These are phyloP conservation scores for Archilochus colubris DNA, from an alignment of 2,113 vertebrate genomes.

Conservation along the genomic window DNA sequence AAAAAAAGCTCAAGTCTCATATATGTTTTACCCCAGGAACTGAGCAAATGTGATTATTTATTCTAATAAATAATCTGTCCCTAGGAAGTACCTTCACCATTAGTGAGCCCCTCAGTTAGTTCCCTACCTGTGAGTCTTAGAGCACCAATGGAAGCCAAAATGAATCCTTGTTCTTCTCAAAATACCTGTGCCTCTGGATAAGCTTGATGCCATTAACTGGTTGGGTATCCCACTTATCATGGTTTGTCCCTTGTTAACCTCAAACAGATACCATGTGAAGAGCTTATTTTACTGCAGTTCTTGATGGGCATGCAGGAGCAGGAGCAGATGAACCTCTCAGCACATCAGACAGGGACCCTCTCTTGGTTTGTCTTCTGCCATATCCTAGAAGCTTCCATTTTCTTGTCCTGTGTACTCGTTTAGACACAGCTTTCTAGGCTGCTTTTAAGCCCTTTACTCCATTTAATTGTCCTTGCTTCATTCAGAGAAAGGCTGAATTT, in stretches of 20 bases:
- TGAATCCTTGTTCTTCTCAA: neutral
- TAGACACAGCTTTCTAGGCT: neutral
- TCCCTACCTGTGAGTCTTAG: neutral
- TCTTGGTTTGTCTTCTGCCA: neutral
- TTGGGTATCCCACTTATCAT: neutral
- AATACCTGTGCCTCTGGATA: neutral
- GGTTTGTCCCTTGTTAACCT: neutral
- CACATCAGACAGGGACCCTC: neutral
- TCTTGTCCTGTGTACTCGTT: neutral
- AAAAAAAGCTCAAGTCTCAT: neutral
- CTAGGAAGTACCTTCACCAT: neutral
- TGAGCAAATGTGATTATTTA: neutral
- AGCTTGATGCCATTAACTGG: neutral
- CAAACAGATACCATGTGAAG: rapidly evolving
- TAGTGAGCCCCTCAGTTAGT: rapidly evolving
- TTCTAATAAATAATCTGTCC: neutral
- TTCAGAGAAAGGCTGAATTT: neutral
- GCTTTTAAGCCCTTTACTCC: neutral
- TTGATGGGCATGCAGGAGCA: neutral
- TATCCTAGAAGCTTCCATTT: neutral
- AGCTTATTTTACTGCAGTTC: neutral
- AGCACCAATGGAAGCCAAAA: neutral
- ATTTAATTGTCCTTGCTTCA: neutral
- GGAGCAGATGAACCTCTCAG: neutral
- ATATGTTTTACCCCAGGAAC: neutral